phyloP scores from a whole-genome alignment of 2,113 vertebrate species.

The Python bivittatus region DNA sequence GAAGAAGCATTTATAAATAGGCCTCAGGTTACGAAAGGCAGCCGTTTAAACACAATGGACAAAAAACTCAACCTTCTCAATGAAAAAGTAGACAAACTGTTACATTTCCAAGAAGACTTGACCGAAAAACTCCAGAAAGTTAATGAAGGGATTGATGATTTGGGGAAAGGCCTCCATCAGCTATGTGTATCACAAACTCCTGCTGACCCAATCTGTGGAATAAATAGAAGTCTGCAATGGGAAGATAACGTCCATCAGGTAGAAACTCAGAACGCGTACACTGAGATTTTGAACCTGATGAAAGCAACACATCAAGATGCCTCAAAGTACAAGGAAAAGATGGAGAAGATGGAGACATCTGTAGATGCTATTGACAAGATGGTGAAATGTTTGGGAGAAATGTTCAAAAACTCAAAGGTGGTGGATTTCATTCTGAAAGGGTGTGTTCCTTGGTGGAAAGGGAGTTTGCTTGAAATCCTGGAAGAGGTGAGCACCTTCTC shows the following conservation, averaged over 20 bases:
- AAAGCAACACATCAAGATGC: constrained; percentile 73
- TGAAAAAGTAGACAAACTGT: constrained; percentile 80
- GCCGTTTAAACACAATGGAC: constrained; percentile 73
- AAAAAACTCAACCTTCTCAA: constrained; percentile 76
- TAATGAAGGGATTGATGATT: constrained; percentile 70
- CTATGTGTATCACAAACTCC: constrained; percentile 50
- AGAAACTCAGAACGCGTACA: constrained; percentile 55
- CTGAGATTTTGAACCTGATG: constrained; percentile 76
- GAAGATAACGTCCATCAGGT: not conserved
- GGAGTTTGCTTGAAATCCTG: constrained; percentile 65
- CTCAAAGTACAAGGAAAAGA: constrained; percentile 72
- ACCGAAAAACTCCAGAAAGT: constrained; percentile 76
- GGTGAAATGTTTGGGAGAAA: constrained; percentile 74
- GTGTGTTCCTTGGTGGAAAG: constrained; percentile 77
- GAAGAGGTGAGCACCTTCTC: constrained; percentile 77
- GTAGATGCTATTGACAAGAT: constrained; percentile 79
- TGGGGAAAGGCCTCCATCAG: constrained; percentile 72
- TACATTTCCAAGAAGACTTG: constrained; percentile 77
- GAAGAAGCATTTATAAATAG: constrained; percentile 54
- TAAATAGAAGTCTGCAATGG: not conserved
- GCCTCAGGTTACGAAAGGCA: constrained; percentile 48
- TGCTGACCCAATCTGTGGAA: not conserved
- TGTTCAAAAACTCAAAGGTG: constrained; percentile 82
- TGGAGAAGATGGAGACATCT: constrained; percentile 79
- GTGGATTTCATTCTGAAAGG: constrained; percentile 82